phyloP scores from a whole-genome alignment of 2,113 vertebrate genomes.

The Catharus fuscescens region DNA sequence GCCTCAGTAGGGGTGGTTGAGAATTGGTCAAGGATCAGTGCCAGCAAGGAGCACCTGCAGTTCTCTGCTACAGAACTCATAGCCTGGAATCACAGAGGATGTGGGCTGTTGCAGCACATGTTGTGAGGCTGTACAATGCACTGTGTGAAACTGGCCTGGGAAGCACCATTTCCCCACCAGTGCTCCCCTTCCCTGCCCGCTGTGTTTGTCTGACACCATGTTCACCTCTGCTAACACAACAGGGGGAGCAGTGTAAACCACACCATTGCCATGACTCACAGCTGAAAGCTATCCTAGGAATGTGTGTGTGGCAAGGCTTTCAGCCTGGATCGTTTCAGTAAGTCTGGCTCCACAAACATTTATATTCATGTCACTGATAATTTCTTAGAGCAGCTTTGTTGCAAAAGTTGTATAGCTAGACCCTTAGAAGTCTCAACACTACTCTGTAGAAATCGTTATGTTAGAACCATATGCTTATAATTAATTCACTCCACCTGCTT shows the following conservation, averaged over 20 bases:
- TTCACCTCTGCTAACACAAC: neutral
- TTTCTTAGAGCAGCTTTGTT: constrained; percentile 1
- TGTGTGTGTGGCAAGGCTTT: neutral
- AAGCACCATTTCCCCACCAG: rapidly evolving
- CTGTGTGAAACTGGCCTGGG: neutral
- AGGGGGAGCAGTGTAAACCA: neutral
- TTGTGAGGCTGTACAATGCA: rapidly evolving
- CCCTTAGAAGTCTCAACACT: neutral
- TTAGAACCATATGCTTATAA: constrained; percentile 36
- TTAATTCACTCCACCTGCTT: constrained; percentile 50
- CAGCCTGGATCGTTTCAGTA: neutral
- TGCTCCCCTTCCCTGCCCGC: neutral
- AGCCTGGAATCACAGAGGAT: neutral
- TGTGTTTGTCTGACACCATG: rapidly evolving
- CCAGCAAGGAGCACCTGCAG: neutral
- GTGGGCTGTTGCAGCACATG: rapidly evolving
- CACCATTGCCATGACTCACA: neutral
- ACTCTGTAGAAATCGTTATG: neutral
- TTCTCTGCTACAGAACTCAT: neutral
- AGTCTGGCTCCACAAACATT: neutral
- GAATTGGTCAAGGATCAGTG: neutral
- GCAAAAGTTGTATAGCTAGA: neutral
- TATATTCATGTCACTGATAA: neutral
- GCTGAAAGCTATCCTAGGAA: neutral
- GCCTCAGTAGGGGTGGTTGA: neutral